Evolutionary conservation across 2,888 invertebrate species (phyloP).

Genomic region (Calameuta filiformis): DNA sequence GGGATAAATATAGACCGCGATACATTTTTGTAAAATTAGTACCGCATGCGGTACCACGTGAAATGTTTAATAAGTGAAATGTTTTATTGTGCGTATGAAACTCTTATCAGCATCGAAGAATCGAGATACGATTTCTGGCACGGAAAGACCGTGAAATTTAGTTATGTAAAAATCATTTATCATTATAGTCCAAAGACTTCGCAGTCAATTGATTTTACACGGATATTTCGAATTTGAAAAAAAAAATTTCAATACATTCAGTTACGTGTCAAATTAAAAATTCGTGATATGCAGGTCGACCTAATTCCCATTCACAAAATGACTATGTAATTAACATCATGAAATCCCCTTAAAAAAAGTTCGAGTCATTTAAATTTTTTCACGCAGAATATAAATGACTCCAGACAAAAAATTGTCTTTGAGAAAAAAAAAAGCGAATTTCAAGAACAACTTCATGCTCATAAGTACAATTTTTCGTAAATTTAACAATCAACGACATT

Average conservation of each 20-base stretch:
- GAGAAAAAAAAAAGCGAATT: not conserved
- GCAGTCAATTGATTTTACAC: not conserved
- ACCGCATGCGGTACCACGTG: not conserved
- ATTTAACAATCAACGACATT: not conserved
- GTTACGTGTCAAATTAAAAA: not conserved
- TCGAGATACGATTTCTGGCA: not conserved
- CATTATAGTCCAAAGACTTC: not conserved
- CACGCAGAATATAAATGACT: not conserved
- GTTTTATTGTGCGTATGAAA: not conserved
- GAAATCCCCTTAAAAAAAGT: not conserved
- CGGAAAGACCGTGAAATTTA: not conserved
- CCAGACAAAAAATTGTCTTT: not conserved
- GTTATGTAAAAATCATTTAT: not conserved
- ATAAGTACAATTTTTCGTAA: not conserved
- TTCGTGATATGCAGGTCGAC: not conserved
- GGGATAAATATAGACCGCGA: not conserved
- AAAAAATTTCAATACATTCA: not conserved
- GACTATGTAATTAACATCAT: not conserved
- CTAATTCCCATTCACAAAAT: not conserved
- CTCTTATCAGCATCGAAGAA: not conserved
- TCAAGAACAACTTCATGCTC: not conserved
- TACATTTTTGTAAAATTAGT: not conserved
- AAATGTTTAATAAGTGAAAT: not conserved
- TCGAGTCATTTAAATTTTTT: not conserved
- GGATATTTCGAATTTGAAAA: not conserved